These are phyloP conservation scores for Invenusta paracnida DNA, from an alignment of 2,888 invertebrate species.

Conservation along the genomic window DNA sequence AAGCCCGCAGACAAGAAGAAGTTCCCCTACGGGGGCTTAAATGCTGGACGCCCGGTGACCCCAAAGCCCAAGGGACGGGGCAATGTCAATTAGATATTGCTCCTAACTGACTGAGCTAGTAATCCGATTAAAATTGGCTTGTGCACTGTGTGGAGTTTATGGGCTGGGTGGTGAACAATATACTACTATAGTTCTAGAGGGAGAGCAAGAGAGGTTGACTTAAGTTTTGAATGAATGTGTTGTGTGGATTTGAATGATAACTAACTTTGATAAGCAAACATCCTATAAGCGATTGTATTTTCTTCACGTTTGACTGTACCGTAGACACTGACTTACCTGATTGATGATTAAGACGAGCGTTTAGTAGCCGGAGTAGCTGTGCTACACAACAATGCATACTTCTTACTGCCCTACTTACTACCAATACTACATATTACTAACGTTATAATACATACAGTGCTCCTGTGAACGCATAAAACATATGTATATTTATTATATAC, in stretches of 20 bases:
- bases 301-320: not conserved
- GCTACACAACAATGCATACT: not conserved
- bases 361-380: not conserved
- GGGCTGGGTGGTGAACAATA: too few species aligned
- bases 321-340: too few species aligned
- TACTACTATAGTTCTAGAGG: too few species aligned
- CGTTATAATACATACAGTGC: not conserved
- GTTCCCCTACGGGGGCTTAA: slow-evolving; percentile 78
- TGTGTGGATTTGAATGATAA: not conserved
- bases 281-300: not conserved
- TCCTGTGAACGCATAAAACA: not conserved
- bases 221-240: not conserved
- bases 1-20: slow-evolving; percentile 99
- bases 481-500: not conserved
- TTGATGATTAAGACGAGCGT: too few species aligned
- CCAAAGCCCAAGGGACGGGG: slow-evolving; percentile 52
- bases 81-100: slow-evolving; percentile 32
- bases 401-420: not conserved
- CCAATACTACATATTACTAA: not conserved
- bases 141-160: too few species aligned
- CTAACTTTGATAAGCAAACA: too few species aligned
- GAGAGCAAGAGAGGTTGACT: not conserved
- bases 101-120: too few species aligned
- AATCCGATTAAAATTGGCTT: too few species aligned
- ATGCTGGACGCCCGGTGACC: slow-evolving; percentile 60